A percentile compares a stretch with the other conserved stretches of the same genome.
Evolutionary conservation across 2,113 vertebrate genomes (phyloP).

Genomic region (Corapipo altera): DNA sequence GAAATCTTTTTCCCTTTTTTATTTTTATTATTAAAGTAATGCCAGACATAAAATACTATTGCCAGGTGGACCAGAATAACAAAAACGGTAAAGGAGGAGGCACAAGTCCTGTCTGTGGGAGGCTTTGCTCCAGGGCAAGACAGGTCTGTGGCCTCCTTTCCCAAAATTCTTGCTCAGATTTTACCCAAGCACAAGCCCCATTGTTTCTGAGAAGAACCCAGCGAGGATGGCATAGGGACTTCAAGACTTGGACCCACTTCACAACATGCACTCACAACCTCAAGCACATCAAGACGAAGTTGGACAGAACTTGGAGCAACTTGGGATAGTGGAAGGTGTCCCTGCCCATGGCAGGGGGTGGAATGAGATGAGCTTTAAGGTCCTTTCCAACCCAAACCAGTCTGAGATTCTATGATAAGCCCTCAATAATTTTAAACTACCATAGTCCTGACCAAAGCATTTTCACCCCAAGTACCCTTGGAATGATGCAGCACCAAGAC

Average conservation of each 20-base stretch:
- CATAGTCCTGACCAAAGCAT: neutral
- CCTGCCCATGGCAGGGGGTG: neutral
- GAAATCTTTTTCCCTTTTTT: slow-evolving; percentile 47
- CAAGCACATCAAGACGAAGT: neutral
- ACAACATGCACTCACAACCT: neutral
- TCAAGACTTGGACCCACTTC: neutral
- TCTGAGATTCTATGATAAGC: neutral
- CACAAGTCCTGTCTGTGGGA: neutral
- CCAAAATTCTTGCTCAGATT: neutral
- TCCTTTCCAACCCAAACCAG: neutral
- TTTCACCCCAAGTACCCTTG: neutral
- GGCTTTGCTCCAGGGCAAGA: neutral
- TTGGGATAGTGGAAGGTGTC: neutral
- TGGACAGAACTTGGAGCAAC: neutral
- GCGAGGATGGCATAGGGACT: neutral
- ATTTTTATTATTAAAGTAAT: slow-evolving; percentile 63
- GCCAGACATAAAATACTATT: slow-evolving; percentile 33
- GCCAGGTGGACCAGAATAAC: slow-evolving; percentile 20
- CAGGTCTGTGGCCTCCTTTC: neutral
- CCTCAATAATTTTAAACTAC: neutral
- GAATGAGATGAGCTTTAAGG: neutral
- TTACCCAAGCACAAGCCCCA: neutral
- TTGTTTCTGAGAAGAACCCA: neutral
- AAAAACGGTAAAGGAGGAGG: neutral
- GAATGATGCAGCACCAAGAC: fast-evolving